Evolutionary conservation across 2,113 vertebrate species (phyloP).

Genomic region (Oceanites oceanicus): DNA sequence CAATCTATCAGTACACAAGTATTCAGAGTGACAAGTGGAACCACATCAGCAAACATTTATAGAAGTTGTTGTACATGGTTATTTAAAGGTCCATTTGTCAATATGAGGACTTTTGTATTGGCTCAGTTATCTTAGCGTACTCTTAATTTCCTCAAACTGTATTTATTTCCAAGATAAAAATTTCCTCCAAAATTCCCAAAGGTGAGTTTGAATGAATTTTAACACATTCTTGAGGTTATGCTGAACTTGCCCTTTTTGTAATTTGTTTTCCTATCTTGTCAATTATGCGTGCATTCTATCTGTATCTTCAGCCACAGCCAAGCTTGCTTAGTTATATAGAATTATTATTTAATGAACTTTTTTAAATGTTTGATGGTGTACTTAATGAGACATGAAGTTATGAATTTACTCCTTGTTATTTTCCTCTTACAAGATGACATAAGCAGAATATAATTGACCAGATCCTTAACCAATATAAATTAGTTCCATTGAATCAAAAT

Average conservation of each 20-base stretch:
- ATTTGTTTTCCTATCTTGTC: neutral
- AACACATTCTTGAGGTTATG: neutral
- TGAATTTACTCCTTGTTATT: neutral
- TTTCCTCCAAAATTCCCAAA: neutral
- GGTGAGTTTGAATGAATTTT: neutral
- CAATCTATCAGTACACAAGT: neutral
- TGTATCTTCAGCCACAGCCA: neutral
- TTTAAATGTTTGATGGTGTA: neutral
- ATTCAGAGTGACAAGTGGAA: neutral
- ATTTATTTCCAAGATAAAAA: neutral
- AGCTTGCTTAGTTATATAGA: neutral
- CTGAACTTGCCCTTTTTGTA: neutral
- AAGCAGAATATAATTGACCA: neutral
- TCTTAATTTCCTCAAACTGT: neutral
- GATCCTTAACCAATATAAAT: neutral
- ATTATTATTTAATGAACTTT: neutral
- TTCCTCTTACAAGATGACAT: neutral
- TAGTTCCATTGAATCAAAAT: neutral
- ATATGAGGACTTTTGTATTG: neutral
- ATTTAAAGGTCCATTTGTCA: neutral
- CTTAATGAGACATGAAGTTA: neutral
- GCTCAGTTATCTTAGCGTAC: neutral
- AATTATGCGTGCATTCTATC: neutral
- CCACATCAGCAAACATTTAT: neutral
- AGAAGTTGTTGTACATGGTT: neutral